Conservation (phyloP, 2,888 invertebrate species). For the Parnassius smintheus region DNA sequence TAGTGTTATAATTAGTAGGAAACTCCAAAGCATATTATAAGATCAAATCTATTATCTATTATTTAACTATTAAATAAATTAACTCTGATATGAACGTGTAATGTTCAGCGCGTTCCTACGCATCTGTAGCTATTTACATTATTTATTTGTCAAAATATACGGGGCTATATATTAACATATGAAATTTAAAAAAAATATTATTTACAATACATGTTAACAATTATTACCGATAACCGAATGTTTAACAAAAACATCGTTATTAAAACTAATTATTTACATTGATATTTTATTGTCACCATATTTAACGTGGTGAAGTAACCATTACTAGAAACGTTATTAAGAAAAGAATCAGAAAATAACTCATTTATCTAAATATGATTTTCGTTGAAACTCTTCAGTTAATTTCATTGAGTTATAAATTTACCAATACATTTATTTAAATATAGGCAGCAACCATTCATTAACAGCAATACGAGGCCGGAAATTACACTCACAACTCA, state of each 20-base stretch:
- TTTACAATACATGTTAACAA: slow-evolving; percentile 49
- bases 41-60: slow-evolving; percentile 38
- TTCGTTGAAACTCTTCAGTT: slow-evolving; percentile 13
- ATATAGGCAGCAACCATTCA: slow-evolving; percentile 31
- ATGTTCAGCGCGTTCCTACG: slow-evolving; percentile 37
- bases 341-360: slow-evolving; percentile 29
- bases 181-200: slow-evolving; percentile 53
- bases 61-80: slow-evolving; percentile 50
- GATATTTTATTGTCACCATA: slow-evolving; percentile 80
- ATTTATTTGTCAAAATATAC: slow-evolving; percentile 36
- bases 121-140: slow-evolving; percentile 30
- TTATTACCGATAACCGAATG: slow-evolving; percentile 26
- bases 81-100: slow-evolving; percentile 59
- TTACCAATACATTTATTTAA: slow-evolving; percentile 16
- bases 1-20: slow-evolving; percentile 32
- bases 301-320: slow-evolving; percentile 63
- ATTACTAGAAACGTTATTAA: slow-evolving; percentile 37
- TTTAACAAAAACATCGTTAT: slow-evolving; percentile 51
- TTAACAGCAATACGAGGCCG: slow-evolving; percentile 33
- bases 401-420: slow-evolving; percentile 13
- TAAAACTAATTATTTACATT: slow-evolving; percentile 74
- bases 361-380: slow-evolving; percentile 10
- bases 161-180: slow-evolving; percentile 37
- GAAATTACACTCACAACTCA: slow-evolving; percentile 31
- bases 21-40: slow-evolving; percentile 37